Evolutionary conservation across 2,797 vertebrate species (phyloP).

Genomic region (Capromys pilorides): DNA sequence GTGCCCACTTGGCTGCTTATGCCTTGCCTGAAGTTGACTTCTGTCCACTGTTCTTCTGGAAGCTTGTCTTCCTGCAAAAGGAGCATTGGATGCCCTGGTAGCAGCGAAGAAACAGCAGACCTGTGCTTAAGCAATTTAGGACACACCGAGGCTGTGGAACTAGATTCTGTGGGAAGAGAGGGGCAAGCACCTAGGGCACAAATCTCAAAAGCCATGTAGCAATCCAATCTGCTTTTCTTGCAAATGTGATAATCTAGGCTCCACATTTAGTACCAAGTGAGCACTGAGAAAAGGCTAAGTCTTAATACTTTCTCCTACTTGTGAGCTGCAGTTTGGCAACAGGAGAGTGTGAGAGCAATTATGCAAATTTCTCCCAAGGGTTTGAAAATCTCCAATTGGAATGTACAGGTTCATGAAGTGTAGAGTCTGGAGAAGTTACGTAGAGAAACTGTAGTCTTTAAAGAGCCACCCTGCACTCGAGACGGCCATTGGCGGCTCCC

Average conservation of each 20-base stretch:
- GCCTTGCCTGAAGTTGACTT: slow-evolving; percentile 68
- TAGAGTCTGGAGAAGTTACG: not conserved
- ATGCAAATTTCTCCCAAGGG: not conserved
- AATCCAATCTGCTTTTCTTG: slow-evolving; percentile 45
- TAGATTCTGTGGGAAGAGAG: not conserved
- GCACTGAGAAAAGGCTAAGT: not conserved
- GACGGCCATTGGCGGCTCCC: not conserved
- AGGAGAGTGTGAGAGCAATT: not conserved
- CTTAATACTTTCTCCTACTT: not conserved
- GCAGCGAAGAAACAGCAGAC: slow-evolving; percentile 47
- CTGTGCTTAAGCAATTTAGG: slow-evolving; percentile 61
- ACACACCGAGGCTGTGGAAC: slow-evolving; percentile 7
- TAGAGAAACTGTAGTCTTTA: not conserved
- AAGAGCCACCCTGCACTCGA: not conserved
- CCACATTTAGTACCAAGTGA: slow-evolving; percentile 25
- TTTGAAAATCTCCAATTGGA: not conserved
- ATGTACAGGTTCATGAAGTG: not conserved
- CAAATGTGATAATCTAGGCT: not conserved
- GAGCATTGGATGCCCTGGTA: slow-evolving; percentile 48
- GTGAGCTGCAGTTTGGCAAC: not conserved
- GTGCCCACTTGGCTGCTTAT: slow-evolving; percentile 70
- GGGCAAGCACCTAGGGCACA: not conserved
- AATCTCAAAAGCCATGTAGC: slow-evolving; percentile 45
- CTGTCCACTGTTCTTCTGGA: slow-evolving; percentile 68
- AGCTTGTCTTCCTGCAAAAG: slow-evolving; percentile 75